Percentiles rank a stretch among this genome's conserved stretches.
Evolutionary conservation across 2,888 invertebrate genomes (phyloP).

Genomic region (Plusia festucae): DNA sequence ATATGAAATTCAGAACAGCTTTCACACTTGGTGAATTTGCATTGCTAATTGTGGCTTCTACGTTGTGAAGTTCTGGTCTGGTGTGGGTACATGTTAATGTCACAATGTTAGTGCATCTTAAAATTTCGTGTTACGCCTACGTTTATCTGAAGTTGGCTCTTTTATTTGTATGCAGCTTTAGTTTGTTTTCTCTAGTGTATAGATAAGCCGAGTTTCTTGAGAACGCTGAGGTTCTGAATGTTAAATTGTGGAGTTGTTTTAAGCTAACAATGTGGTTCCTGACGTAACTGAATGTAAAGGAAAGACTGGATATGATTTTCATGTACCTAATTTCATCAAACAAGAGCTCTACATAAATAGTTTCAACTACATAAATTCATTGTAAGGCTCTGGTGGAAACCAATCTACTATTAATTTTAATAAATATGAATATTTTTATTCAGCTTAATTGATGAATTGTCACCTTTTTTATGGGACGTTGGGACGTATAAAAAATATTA

Average conservation of each 20-base stretch:
- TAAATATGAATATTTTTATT: no score
- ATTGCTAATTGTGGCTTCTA: constrained; percentile 85
- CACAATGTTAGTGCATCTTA: constrained; percentile 52
- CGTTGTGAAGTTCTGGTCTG: constrained; percentile 53
- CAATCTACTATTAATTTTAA: no score
- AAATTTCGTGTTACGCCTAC: constrained; percentile 38
- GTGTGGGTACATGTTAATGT: constrained; percentile 53
- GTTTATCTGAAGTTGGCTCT: constrained; percentile 46
- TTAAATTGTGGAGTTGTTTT: constrained; percentile 16
- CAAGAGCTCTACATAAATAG: no score
- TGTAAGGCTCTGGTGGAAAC: no score
- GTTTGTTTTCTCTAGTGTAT: constrained; percentile 15
- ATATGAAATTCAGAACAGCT: constrained; percentile 86
- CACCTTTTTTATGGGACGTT: no score
- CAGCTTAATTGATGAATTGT: no score
- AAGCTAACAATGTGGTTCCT: neutral
- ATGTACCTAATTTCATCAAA: neutral
- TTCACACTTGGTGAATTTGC: constrained; percentile 81
- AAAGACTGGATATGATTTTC: neutral
- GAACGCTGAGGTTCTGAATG: constrained; percentile 29
- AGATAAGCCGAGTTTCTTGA: constrained; percentile 18
- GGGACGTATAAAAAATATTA: no score
- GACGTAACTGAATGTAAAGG: no score
- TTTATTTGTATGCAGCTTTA: constrained; percentile 46
- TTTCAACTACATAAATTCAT: no score